Evolutionary conservation across 1,140 invertebrate genomes (phyloP), one percentile per base, ranked within the genome.

Genomic region (Drosophila cardini): DNA sequence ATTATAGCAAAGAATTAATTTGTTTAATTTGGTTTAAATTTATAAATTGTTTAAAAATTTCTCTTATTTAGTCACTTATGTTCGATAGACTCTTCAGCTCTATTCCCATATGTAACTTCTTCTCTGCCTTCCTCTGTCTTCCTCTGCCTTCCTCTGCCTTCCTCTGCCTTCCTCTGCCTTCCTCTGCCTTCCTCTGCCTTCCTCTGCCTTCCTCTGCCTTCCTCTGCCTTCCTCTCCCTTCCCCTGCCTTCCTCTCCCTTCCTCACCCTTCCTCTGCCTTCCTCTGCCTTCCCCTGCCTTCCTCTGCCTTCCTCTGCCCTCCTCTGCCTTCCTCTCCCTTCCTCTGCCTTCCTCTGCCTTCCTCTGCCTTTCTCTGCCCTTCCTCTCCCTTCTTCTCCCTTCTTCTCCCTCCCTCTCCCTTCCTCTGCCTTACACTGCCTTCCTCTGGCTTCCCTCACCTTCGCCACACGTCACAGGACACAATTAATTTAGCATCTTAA

Each of bases 401-500:
- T n/a, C 10, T 4, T 34, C 9, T 50, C 46, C 10, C 10, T 34
- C 26, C 34, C 30, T 30, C 2, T 57, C 55, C 2, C 38, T 40
- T 2, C 42, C 6, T 57, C 16, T 58, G 10, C 40, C n/a, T n/a
- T n/a, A 42, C 8, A 21, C 7, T 32, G 1, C 34, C 18, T 1
- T 32, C 18, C 9, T 9, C 40, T 42, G 32, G 34, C 16, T 48
- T 30, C 32, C 58, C 67, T 70, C 52, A 68, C 58, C 73, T 55
- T 38, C 52, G 26, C 56, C 61, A 76, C 70, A 67, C 64, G 65
- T 85, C 78, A 60, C 76, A 76, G 77, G 63, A 79, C 65, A 79
- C 72, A 86, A 79, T 89, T 89, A 89, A 78, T 87, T 69, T 73
- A 32, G 4, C 50, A 58, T 65, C 50, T 42, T 69, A 26, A 11